Evolutionary conservation across 53 echinoderm and acorn worm genomes (phyloP).

Genomic region (Holothuria leucospilota): DNA sequence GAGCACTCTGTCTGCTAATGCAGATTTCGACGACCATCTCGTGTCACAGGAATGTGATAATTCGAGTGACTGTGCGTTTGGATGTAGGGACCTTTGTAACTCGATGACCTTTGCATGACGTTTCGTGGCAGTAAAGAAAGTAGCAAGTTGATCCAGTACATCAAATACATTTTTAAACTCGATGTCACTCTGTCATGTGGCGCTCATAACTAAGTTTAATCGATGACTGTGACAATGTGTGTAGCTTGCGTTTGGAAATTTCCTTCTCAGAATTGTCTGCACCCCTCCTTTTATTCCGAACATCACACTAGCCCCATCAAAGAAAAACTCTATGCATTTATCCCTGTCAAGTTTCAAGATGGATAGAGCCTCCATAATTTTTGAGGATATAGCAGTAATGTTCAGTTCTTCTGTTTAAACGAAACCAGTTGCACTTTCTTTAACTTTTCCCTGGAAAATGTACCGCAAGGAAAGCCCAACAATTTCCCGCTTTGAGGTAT

Average conservation of each 20-base stretch:
- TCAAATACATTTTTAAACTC: not conserved
- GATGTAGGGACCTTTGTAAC: not conserved
- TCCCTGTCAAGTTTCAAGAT: not conserved
- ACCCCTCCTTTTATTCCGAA: not conserved
- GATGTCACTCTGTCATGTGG: not conserved
- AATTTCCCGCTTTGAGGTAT: not conserved
- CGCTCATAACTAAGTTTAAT: not conserved
- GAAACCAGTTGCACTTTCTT: not conserved
- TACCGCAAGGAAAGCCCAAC: not conserved
- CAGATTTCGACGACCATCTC: not conserved
- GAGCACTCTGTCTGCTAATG: not conserved
- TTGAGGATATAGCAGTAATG: not conserved
- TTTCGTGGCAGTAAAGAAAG: no score
- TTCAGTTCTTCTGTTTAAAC: not conserved
- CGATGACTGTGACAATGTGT: not conserved
- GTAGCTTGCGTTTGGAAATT: not conserved
- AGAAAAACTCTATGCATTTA: not conserved
- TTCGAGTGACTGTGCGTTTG: not conserved
- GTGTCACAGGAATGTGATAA: not conserved
- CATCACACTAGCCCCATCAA: not conserved
- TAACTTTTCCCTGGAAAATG: not conserved
- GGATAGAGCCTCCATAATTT: not conserved
- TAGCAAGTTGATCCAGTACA: not conserved
- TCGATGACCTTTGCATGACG: not conserved
- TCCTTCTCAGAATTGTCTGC: not conserved